A percentile compares a stretch with the other conserved stretches of the same genome.
These are phyloP conservation scores for Drosophila melanosoma DNA, from an alignment of 2,888 invertebrate genomes.

Conservation along the genomic window DNA sequence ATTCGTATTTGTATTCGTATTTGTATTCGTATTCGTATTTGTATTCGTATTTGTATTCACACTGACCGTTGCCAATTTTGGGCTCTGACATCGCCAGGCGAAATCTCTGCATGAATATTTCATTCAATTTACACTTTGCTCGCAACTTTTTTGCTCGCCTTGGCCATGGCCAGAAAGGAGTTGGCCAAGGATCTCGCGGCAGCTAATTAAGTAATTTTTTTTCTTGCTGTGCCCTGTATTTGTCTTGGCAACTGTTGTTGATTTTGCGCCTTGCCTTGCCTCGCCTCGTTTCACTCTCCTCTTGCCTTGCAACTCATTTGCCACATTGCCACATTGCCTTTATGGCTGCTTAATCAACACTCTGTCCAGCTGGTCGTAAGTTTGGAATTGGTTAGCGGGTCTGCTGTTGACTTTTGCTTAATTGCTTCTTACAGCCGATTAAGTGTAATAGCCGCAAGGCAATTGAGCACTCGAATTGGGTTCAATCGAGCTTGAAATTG, in stretches of 20 bases:
- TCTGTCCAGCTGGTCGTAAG: constrained; percentile 41
- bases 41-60: constrained; percentile 26
- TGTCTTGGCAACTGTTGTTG: constrained; percentile 40
- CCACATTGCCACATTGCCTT: constrained; percentile 46
- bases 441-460: constrained; percentile 46
- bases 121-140: constrained; percentile 81
- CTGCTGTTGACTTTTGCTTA: constrained; percentile 75
- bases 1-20: constrained; percentile 18
- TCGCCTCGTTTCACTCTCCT: neutral
- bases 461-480: constrained; percentile 47
- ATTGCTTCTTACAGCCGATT: constrained; percentile 70
- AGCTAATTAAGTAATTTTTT: constrained; percentile 81
- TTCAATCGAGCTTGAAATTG: constrained; percentile 70
- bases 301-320: neutral
- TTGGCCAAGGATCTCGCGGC: constrained; percentile 42
- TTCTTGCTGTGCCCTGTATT: constrained; percentile 18
- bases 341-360: constrained; percentile 75
- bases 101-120: constrained; percentile 81
- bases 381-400: constrained; percentile 49
- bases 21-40: constrained; percentile 5
- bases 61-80: constrained; percentile 68
- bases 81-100: constrained; percentile 40
- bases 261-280: constrained; percentile 31
- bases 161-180: constrained; percentile 17
- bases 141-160: constrained; percentile 34